Evolutionary conservation across 2,113 vertebrate genomes (phyloP), one percentile per base, ranked within the genome.

Genomic region (Micronisus gabar): DNA sequence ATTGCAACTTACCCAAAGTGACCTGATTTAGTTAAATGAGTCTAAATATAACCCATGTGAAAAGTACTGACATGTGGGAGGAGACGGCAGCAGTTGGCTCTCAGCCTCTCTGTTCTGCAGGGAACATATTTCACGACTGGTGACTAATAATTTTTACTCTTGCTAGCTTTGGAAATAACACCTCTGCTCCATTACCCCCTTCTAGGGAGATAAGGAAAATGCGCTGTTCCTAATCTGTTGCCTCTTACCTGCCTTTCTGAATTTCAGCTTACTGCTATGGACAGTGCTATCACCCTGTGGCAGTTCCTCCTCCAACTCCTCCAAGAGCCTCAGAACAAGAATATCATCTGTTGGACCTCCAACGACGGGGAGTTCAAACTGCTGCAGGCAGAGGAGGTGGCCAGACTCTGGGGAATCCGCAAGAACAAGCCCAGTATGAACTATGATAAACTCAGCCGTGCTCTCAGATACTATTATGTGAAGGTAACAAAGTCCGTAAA

Each of bases 381-480:
- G 96, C 97, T 99, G 92, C 99, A 99, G 98, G 99, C 99, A 3
- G 99, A 99, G 98, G 99, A 99, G 98, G 99, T 99, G 97, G 99
- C 99, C 95, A 98, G 99, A 62, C 98, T 99, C 88, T 99, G 99
- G 99, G 99, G 99, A 11, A 99, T 99, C 90, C 99, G 99, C 53
- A 99, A 99, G 97, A 99, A 99, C 98, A 99, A 99, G 95, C 99
- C 99, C 81, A 99, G 98, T 92, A 99, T 99, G 99, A 99, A 99
- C 97, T 99, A 99, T 5, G 99, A 99, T 96, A 99, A 99, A 95
- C 99, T 99, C 95, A 99, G 99, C 98, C 97, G 99, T n/a, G 99
- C 99, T 11, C 99, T 99, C 97, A 98, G 99, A 98, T 99, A 99
- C 98, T 99, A 99, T 97, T 99, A 99, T 3, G 99, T 99, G 93